Evolutionary conservation across 2,113 vertebrate genomes (phyloP).

Genomic region (Lethenteron camtschaticum): DNA sequence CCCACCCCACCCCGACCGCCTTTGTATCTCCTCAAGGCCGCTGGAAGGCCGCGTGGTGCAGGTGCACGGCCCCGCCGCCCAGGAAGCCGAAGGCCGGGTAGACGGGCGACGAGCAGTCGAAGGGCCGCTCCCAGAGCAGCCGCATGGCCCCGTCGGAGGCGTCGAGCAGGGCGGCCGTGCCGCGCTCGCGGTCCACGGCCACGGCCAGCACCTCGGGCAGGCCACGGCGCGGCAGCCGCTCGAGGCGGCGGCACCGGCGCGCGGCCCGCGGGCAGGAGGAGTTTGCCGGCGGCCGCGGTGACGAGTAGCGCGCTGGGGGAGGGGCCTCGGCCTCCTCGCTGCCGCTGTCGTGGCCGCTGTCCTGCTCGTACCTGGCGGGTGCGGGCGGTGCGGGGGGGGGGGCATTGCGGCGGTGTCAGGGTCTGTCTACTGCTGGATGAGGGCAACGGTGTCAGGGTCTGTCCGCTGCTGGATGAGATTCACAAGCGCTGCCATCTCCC

Average conservation of each 20-base stretch:
- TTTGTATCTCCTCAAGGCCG: too few relatives aligned
- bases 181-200: conserved; percentile 61
- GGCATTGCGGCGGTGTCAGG: too few relatives aligned
- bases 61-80: conserved; percentile 52
- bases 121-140: conserved; percentile 63
- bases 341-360: conserved; percentile 89
- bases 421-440: too few relatives aligned
- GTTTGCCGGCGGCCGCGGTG: conserved; percentile 71
- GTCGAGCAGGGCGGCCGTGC: conserved; percentile 49
- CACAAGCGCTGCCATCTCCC: too few relatives aligned
- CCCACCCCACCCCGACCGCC: too few relatives aligned
- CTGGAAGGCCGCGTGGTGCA: conserved; percentile 20
- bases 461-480: too few relatives aligned
- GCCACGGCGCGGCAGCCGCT: conserved; percentile 37
- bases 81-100: conserved; percentile 76
- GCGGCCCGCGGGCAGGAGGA: conserved; percentile 58
- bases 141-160: conserved; percentile 46
- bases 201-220: conserved; percentile 53
- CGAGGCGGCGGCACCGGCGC: conserved; percentile 24
- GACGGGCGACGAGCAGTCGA: conserved; percentile 72
- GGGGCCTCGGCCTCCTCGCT: conserved; percentile 73
- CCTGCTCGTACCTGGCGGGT: conserved; percentile 55
- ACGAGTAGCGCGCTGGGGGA: conserved; percentile 56
- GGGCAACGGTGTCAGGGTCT: too few relatives aligned
- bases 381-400: conserved; percentile 7